Evolutionary conservation across 2,113 vertebrate species (phyloP).

Genomic region (Gadus macrocephalus): DNA sequence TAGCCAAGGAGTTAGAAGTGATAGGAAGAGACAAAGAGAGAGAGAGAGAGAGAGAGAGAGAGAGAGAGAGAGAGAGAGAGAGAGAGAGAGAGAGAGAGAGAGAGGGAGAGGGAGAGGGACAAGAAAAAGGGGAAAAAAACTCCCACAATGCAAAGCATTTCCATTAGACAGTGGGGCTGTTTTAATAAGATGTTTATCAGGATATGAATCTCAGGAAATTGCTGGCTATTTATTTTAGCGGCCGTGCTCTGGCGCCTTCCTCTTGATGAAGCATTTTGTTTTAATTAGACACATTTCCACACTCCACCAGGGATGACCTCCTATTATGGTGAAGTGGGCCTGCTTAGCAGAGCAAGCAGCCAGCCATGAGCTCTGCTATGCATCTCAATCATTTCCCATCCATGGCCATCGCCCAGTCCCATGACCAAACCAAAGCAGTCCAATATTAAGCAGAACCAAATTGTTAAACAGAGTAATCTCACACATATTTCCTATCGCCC

Average conservation of each 20-base stretch:
- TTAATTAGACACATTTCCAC: conserved; percentile 74
- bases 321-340: conserved; percentile 57
- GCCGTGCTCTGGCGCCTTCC: conserved; percentile 40
- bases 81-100: conserved; percentile 5
- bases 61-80: background rate
- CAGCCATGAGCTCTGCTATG: conserved; percentile 41
- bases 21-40: background rate
- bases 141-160: conserved; percentile 33
- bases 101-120: conserved; percentile 8
- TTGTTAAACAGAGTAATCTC: conserved; percentile 69
- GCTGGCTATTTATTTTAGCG: conserved; percentile 57
- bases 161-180: conserved; percentile 36
- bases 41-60: background rate
- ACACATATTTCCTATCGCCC: conserved; percentile 57
- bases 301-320: conserved; percentile 64
- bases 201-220: conserved; percentile 61
- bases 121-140: conserved; percentile 16
- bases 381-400: conserved; percentile 61
- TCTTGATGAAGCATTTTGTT: conserved; percentile 70
- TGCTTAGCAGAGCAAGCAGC: conserved; percentile 45
- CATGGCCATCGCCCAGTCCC: conserved; percentile 46
- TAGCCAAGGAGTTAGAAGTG: background rate
- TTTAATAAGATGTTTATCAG: conserved; percentile 69
- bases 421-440: conserved; percentile 61
- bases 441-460: conserved; percentile 69